Base-by-base conservation (phyloP, 2,797 vertebrate species). In the Myotis myotis region DNA sequence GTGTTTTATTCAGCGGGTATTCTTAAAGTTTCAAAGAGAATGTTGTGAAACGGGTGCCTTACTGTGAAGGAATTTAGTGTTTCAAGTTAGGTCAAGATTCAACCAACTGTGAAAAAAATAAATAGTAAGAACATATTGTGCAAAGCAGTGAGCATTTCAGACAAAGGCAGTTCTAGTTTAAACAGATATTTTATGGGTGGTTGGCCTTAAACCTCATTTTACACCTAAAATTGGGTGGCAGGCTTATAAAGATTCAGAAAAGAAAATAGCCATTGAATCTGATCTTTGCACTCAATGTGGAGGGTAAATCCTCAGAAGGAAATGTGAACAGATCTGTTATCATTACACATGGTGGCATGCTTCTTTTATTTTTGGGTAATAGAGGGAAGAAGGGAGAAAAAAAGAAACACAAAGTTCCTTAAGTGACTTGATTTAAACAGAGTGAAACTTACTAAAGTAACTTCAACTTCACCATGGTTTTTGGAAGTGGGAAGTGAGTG, bases 41-140 rank as follows among this genome's bases (percentile, higher is more conserved):
- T 75, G 1, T 51, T 55, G 74, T 75, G 30, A 55, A 64, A 71
- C 49, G 19, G 60, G 15, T 11, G 76, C 3, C 11, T 76, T 49
- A 12, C 44, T 49, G 3, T 17, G 38, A 62, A 86, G 33, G 25
- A 79, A 70, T 25, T 6, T 9, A 41, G 6, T 44, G 12, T 70
- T 90, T n/a, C 5, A 74, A 17, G n/a, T 47, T 86, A 71, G 28
- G 78, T 94, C 74, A 74, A 76, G 23, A 91, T 79, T 90, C 79
- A 93, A 78, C 33, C 44, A 95, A 75, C 68, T 89, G 30, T 83
- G 70, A 83, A 87, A 91, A 94, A 93, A 95, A 79, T 82, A 64
- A 81, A 20, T 3, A 55, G 47, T 12, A 76, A 83, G 30, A 93
- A 86, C 17, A 91, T 22, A n/a, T 85, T 95, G 74, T 71, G 20